Evolutionary conservation across 2,888 invertebrate species (phyloP).

Genomic region (Marronus borbonicus): DNA sequence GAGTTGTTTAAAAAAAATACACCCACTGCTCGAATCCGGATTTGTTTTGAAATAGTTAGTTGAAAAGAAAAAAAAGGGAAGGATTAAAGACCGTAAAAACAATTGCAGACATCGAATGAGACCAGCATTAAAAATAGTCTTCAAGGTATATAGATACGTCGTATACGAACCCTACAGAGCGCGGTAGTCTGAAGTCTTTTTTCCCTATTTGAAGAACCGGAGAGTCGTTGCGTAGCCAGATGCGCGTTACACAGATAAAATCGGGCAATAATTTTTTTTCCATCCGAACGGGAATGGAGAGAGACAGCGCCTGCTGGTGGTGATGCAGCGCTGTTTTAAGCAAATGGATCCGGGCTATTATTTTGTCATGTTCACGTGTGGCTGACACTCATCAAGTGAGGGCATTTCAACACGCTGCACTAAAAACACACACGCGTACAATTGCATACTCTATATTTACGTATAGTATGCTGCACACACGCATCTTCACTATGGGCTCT

Average conservation of each 20-base stretch:
- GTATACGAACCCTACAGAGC: conserved; percentile 9
- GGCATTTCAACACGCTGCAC: conserved; percentile 29
- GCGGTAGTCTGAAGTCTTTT: conserved; percentile 29
- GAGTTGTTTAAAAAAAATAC: too few relatives aligned
- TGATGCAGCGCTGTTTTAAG: conserved; percentile 45
- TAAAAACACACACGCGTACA: conserved; percentile 35
- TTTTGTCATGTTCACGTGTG: conserved; percentile 50
- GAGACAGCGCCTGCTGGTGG: conserved; percentile 6
- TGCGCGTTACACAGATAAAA: conserved; percentile 42
- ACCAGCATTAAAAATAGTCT: conserved; percentile 28
- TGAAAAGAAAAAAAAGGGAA: neutral
- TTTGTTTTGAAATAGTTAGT: neutral
- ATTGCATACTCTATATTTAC: neutral
- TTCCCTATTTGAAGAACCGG: conserved; percentile 19
- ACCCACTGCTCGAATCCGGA: neutral
- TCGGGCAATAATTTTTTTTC: conserved; percentile 37
- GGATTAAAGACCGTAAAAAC: neutral
- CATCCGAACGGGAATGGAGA: conserved; percentile 21
- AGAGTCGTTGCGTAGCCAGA: conserved; percentile 44
- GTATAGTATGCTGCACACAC: neutral
- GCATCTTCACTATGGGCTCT: conserved; percentile 5
- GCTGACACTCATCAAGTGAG: conserved; percentile 50
- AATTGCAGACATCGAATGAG: neutral
- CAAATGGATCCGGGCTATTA: conserved; percentile 52
- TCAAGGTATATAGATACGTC: neutral